Evolutionary conservation across 2,113 vertebrate genomes (phyloP).

Genomic region (Fukomys damarensis): DNA sequence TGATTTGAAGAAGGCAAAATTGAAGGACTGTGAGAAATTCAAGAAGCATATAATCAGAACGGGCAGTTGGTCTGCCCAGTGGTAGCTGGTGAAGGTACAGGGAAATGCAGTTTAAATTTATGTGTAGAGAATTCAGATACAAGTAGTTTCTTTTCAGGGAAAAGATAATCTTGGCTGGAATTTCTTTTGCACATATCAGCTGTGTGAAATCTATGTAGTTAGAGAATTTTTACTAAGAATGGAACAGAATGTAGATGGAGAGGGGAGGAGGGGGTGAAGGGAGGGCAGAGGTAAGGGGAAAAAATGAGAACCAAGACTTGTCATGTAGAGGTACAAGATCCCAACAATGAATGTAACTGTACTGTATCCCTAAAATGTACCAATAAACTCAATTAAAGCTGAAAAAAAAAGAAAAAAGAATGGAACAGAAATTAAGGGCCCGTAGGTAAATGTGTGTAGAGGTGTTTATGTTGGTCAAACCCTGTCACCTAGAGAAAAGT

Average conservation of each 20-base stretch:
- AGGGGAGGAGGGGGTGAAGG: too few species aligned
- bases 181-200: not conserved
- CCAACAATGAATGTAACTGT: too few species aligned
- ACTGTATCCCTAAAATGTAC: too few species aligned
- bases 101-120: not conserved
- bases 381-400: too few species aligned
- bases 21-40: slow-evolving; percentile 46
- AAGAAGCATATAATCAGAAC: not conserved
- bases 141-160: not conserved
- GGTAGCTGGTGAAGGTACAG: not conserved
- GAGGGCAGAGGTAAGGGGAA: too few species aligned
- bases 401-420: too few species aligned
- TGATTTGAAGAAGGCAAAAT: not conserved
- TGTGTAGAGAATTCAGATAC: not conserved
- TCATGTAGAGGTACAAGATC: too few species aligned
- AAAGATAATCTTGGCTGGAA: not conserved
- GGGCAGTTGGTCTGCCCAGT: not conserved
- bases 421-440: not conserved
- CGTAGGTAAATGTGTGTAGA: not conserved
- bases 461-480: not conserved
- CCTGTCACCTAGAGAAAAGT: not conserved
- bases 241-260: not conserved
- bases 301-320: too few species aligned
- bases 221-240: not conserved
- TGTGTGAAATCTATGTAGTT: not conserved